These are phyloP conservation scores for Sympetrum striolatum DNA, from an alignment of 2,888 invertebrate species.

Conservation along the genomic window DNA sequence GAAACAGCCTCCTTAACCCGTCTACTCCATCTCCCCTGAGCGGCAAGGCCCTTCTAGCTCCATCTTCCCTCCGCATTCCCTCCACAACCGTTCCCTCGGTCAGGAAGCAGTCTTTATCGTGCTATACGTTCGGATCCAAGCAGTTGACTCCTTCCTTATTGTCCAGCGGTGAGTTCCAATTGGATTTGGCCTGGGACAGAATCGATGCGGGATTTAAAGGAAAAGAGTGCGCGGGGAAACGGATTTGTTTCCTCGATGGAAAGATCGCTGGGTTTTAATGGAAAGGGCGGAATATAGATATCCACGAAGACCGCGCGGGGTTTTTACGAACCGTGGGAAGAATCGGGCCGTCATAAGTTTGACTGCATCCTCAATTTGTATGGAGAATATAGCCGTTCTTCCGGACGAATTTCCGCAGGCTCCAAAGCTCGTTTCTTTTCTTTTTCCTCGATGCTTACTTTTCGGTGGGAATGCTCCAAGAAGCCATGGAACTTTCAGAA, in stretches of 20 bases:
- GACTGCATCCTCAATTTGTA: neutral
- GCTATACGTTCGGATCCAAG: conserved; percentile 46
- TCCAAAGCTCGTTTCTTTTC: too few species aligned
- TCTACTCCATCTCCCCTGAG: neutral
- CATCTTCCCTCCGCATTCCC: conserved; percentile 32
- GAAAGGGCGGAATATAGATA: too few species aligned
- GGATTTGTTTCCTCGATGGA: too few species aligned
- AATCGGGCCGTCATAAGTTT: neutral
- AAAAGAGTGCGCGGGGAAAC: too few species aligned
- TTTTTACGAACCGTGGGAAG: neutral
- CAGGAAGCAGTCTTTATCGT: conserved; percentile 39
- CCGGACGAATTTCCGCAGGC: too few species aligned
- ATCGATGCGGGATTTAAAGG: neutral
- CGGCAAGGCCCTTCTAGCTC: conserved; percentile 9
- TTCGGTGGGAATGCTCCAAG: neutral
- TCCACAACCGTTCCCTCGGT: conserved; percentile 23
- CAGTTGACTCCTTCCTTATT: conserved; percentile 45
- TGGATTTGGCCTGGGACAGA: neutral
- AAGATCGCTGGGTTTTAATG: too few species aligned
- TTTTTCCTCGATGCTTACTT: too few species aligned
- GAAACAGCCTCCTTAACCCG: conserved; percentile 25
- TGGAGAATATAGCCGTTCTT: too few species aligned
- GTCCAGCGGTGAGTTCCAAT: conserved; percentile 45
- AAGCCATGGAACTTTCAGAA: neutral
- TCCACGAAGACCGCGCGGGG: neutral